Evolutionary conservation across 2,888 invertebrate species (phyloP), one percentile per base, ranked within the genome.

Genomic region (Hirtodrosophila histrioides): DNA sequence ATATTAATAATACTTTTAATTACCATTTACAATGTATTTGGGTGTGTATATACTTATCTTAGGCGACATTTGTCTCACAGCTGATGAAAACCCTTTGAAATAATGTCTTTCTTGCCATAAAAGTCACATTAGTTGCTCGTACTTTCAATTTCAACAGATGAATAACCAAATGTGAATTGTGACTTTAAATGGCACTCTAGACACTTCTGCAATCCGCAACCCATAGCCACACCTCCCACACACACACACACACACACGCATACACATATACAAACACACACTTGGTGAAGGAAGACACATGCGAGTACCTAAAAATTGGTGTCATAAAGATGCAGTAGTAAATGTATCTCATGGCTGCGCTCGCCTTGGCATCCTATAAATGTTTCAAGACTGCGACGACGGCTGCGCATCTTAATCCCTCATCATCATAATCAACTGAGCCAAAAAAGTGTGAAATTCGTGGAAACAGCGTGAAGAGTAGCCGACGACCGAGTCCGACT

Each of bases 401-500:
- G 67, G 48, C 69, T 36, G 55, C 48, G 75, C 75, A 75, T 69
- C 79, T 83, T 79, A 81, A 84, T 84, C 84, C 84, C 84, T 83
- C 79, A 81, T 75, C 83, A 73, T 85, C 75, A 79, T 79, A 81
- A 73, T 75, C 75, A 72, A 79, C 61, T 56, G 40, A 69, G 63
- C 58, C 75, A 69, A 84, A 78, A 67, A 74, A 74, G 84, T 86
- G 86, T 80, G 84, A 86, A 82, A 86, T 86, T 86, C 84, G 78
- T 75, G 86, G 86, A 86, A 86, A 54, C 66, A 71, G 73, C 76
- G 49, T 72, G 69, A 71, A 84, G 72, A 73, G 71, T 54, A 49
- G 58, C 55, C 27, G 23, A 41, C 40, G 49, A 46, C 35, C 39
- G 37, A 43, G 31, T 45, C 45, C 23, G 43, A 43, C 7, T 37